Evolutionary conservation across 2,797 vertebrate species (phyloP).

Genomic region (Denticeps clupeoides): DNA sequence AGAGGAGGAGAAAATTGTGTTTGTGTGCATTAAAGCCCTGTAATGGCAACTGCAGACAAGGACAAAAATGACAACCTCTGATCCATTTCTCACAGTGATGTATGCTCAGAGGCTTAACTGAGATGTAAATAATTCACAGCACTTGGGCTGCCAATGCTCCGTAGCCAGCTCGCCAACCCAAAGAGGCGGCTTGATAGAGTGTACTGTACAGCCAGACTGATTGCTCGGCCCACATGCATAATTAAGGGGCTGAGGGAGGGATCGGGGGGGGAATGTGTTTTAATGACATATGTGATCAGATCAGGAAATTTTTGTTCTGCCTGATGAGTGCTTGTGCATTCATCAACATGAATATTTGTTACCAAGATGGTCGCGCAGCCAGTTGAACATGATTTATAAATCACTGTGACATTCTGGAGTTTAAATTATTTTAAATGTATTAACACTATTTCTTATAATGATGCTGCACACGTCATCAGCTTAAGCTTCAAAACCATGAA

Average conservation of each 20-base stretch:
- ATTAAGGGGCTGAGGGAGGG: constrained; percentile 52
- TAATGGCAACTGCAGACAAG: constrained; percentile 33
- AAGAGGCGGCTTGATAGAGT: constrained; percentile 50
- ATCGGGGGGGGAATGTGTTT: constrained; percentile 40
- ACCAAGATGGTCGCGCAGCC: too few species aligned
- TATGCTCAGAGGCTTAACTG: constrained; percentile 65
- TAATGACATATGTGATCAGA: constrained; percentile 49
- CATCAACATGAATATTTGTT: too few species aligned
- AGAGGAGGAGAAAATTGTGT: neutral
- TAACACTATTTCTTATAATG: too few species aligned
- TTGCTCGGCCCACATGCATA: constrained; percentile 57
- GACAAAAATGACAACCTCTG: constrained; percentile 51
- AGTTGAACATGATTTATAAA: too few species aligned
- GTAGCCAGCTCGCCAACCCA: constrained; percentile 66
- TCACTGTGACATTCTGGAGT: too few species aligned
- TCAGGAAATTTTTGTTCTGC: constrained; percentile 15
- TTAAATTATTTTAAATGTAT: too few species aligned
- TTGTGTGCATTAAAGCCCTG: neutral
- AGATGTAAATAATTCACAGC: constrained; percentile 83
- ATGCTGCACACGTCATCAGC: too few species aligned
- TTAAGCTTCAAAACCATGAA: too few species aligned
- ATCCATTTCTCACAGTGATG: constrained; percentile 67
- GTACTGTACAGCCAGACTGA: constrained; percentile 41
- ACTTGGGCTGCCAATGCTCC: constrained; percentile 65
- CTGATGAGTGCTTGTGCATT: constrained; percentile 3